phyloP scores from a whole-genome alignment of 2,888 invertebrate genomes.

The Drepanosiphum platanoidis region DNA sequence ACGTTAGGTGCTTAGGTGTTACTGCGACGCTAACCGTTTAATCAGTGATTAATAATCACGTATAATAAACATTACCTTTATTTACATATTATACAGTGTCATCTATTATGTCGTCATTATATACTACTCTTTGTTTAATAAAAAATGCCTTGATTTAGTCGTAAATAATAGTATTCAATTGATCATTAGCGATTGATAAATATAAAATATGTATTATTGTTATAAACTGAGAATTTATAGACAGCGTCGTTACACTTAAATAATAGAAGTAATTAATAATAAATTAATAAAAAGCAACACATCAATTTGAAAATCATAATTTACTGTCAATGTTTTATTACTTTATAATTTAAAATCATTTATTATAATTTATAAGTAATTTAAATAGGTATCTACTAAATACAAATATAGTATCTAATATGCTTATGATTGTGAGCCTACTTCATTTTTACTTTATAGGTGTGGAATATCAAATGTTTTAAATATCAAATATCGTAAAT shows the following conservation, averaged over 20 bases:
- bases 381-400: too few relatives aligned
- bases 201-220: background rate
- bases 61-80: constrained; percentile 38
- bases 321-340: too few relatives aligned
- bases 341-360: too few relatives aligned
- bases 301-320: background rate
- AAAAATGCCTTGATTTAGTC: constrained; percentile 37
- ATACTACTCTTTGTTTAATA: constrained; percentile 33
- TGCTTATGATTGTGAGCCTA: too few relatives aligned
- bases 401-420: too few relatives aligned
- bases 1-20: constrained; percentile 7
- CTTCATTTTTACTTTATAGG: too few relatives aligned
- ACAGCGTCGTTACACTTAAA: background rate
- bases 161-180: constrained; percentile 54
- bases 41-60: too few relatives aligned
- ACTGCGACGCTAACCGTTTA: constrained; percentile 30
- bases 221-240: background rate
- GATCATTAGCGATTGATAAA: constrained; percentile 43
- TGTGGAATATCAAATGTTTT: too few relatives aligned
- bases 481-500: too few relatives aligned
- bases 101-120: constrained; percentile 5
- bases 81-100: constrained; percentile 8
- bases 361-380: too few relatives aligned
- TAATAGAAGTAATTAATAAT: background rate
- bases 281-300: background rate